Percentiles rank a stretch among this genome's conserved stretches.
Conservation (phyloP, 2,797 vertebrate genomes). For the Sebastes steindachneri region DNA sequence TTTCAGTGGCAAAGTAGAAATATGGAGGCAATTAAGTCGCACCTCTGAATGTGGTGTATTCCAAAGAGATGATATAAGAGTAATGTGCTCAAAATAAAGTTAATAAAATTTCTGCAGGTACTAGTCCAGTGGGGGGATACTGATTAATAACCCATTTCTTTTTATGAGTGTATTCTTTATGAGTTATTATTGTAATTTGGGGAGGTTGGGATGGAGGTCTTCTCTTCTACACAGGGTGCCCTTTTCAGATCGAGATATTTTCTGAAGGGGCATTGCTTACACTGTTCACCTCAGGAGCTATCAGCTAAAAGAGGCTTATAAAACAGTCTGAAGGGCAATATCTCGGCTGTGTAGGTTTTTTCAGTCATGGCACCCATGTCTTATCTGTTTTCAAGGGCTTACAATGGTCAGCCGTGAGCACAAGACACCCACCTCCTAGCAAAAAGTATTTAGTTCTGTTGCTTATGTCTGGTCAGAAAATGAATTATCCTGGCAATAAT, state of each 20-base stretch:
- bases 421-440: neutral
- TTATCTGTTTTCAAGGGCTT: constrained; percentile 21
- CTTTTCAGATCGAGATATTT: constrained; percentile 41
- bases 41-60: constrained; percentile 45
- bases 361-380: neutral
- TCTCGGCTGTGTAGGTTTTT: neutral
- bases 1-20: constrained; percentile 56
- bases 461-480: neutral
- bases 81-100: constrained; percentile 71
- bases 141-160: constrained; percentile 71
- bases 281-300: constrained; percentile 19
- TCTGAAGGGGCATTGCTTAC: constrained; percentile 24
- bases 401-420: neutral
- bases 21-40: constrained; percentile 62
- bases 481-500: neutral
- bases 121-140: constrained; percentile 53
- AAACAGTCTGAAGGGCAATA: constrained; percentile 25
- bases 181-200: constrained; percentile 77
- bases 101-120: constrained; percentile 73
- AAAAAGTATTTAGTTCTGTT: neutral
- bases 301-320: constrained; percentile 36
- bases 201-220: constrained; percentile 22
- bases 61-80: constrained; percentile 58
- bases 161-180: constrained; percentile 68
- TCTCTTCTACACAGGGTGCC: constrained; percentile 25